Evolutionary conservation across 1,140 invertebrate species (phyloP).

Genomic region (Euschistus heros): DNA sequence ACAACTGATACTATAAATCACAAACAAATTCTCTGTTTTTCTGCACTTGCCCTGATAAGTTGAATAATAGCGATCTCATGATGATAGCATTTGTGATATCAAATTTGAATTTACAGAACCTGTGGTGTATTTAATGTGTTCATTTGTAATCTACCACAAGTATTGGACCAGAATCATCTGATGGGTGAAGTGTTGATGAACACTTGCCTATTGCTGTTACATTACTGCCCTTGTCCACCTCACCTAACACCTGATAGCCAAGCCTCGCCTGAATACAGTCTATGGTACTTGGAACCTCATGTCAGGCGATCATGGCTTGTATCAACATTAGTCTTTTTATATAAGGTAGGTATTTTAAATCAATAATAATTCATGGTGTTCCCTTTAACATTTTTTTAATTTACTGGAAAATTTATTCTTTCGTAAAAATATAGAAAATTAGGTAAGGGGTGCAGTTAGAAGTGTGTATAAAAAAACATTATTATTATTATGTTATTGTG

Average conservation of each 20-base stretch:
- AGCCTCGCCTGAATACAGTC: conserved; percentile 58
- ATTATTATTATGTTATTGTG: no score
- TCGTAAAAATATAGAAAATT: no score
- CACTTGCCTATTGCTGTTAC: conserved; percentile 71
- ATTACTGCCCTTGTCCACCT: conserved; percentile 75
- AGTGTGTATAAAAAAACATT: no score
- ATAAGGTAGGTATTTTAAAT: conserved; percentile 71
- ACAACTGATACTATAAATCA: no score
- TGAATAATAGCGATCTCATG: no score
- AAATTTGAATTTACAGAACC: conserved; percentile 42
- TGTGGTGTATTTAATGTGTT: conserved; percentile 95
- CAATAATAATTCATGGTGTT: no score
- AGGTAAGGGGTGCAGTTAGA: no score
- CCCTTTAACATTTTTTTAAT: neutral
- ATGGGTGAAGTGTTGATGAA: conserved; percentile 80
- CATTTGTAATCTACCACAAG: conserved; percentile 80
- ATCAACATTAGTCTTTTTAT: conserved; percentile 85
- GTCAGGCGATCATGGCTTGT: conserved; percentile 84
- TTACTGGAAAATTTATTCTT: neutral
- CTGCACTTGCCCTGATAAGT: no score
- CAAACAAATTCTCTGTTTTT: no score
- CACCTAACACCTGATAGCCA: conserved; percentile 41
- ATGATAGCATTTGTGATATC: no score
- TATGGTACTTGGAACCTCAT: conserved; percentile 79
- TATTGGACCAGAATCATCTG: conserved; percentile 86